phyloP scores from a whole-genome alignment of 2,113 vertebrate species.

The Sinocyclocheilus rhinocerous region DNA sequence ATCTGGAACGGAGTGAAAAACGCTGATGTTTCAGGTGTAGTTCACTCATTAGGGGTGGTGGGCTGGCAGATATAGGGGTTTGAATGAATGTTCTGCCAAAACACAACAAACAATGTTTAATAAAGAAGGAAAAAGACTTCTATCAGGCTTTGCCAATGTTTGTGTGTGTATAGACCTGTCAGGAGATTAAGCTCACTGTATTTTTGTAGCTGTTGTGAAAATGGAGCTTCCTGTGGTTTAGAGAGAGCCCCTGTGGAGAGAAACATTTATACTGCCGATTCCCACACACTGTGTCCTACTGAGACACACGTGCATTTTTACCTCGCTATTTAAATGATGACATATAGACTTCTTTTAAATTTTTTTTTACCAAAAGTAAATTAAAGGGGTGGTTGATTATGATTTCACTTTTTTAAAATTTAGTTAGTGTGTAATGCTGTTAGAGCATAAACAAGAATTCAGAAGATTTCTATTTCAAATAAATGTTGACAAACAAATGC shows the following conservation, averaged over 20 bases:
- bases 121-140: neutral
- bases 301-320: constrained; percentile 32
- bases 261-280: constrained; percentile 39
- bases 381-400: no score
- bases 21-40: constrained; percentile 10
- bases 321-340: constrained; percentile 3
- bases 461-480: neutral
- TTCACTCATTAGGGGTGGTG: neutral
- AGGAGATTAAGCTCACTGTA: constrained; percentile 14
- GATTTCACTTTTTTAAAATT: no score
- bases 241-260: constrained; percentile 45
- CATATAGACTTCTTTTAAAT: neutral
- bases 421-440: no score
- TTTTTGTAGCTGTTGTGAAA: constrained; percentile 33
- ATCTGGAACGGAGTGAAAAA: neutral
- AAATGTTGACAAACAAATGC: neutral
- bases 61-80: neutral
- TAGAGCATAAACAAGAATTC: no score
- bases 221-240: constrained; percentile 45
- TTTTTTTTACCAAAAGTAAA: neutral
- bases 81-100: constrained; percentile 1
- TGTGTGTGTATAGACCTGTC: constrained; percentile 24
- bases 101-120: neutral
- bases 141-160: constrained; percentile 16
- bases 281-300: constrained; percentile 32